phyloP scores from a whole-genome alignment of 2,797 vertebrate genomes.

The Anguilla obscura region DNA sequence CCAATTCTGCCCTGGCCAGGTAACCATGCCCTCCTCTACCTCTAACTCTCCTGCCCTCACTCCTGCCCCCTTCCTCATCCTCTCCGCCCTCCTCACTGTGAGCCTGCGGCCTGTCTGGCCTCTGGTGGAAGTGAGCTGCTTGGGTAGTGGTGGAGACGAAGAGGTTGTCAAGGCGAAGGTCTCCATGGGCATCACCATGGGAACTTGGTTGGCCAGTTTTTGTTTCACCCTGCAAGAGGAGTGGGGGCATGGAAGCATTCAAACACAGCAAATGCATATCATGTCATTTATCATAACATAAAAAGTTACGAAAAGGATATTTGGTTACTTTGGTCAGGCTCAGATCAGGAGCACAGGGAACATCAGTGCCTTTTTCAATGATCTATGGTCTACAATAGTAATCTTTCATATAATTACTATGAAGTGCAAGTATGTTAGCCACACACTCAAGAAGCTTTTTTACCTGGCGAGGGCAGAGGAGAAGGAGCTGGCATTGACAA shows the following conservation, averaged over 20 bases:
- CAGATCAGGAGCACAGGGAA: background rate
- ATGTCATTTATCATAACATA: too few species aligned
- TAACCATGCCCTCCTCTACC: slow-evolving; percentile 19
- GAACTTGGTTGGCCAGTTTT: background rate
- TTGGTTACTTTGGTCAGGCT: background rate
- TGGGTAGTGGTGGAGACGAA: background rate
- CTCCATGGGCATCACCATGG: background rate
- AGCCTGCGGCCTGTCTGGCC: slow-evolving; percentile 2
- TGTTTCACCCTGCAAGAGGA: background rate
- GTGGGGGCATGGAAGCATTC: too few species aligned
- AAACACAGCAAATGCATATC: too few species aligned
- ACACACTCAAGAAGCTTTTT: background rate
- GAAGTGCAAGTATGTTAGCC: background rate
- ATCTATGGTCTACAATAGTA: background rate
- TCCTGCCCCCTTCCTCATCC: background rate
- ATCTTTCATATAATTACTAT: background rate
- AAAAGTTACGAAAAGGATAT: too few species aligned
- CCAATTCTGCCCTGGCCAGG: slow-evolving; percentile 29
- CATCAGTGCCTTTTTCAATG: background rate
- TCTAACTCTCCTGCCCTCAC: slow-evolving; percentile 9
- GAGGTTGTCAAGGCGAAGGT: background rate
- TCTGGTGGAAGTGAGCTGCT: background rate
- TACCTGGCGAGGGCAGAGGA: background rate
- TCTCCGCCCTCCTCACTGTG: slow-evolving; percentile 17
- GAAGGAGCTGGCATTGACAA: background rate